Evolutionary conservation across 1,140 invertebrate genomes (phyloP).

Genomic region (Drosophila funebris): DNA sequence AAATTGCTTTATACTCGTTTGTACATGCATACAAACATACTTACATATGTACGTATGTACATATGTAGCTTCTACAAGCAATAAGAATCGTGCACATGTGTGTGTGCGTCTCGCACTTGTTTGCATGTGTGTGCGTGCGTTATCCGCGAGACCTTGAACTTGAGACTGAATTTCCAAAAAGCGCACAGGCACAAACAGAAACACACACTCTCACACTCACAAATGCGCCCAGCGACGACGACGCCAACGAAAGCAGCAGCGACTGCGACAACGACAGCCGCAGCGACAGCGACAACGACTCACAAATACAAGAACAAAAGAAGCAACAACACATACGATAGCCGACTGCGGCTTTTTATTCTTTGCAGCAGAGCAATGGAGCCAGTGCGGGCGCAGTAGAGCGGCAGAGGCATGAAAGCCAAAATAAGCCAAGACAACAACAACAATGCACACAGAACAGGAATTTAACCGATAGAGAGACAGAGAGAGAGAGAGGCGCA

Average conservation of each 20-base stretch:
- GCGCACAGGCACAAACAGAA: conserved; percentile 55
- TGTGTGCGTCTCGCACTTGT: conserved; percentile 38
- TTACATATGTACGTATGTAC: conserved; percentile 10
- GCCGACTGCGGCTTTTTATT: conserved; percentile 51
- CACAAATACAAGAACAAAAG: conserved; percentile 55
- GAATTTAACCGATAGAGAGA: conserved; percentile 46
- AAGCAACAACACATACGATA: conserved; percentile 48
- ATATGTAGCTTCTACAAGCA: conserved; percentile 40
- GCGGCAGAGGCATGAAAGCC: conserved; percentile 67
- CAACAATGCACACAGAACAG: conserved; percentile 50
- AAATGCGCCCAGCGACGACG: conserved; percentile 29
- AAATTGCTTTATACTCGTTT: conserved; percentile 43
- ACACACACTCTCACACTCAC: conserved; percentile 22
- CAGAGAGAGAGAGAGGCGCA: not conserved
- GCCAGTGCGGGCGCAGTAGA: conserved; percentile 6
- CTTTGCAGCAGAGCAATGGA: conserved; percentile 34
- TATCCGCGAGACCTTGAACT: conserved; percentile 84
- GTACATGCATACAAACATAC: conserved; percentile 37
- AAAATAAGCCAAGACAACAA: conserved; percentile 65
- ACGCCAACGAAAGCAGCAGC: not conserved
- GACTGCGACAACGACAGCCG: not conserved
- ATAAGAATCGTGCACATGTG: conserved; percentile 40
- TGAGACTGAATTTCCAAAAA: conserved; percentile 84
- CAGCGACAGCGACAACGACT: conserved; percentile 8
- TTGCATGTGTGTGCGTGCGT: conserved; percentile 49